Evolutionary conservation across 2,797 vertebrate genomes (phyloP).

Genomic region (Pogonophryne albipinna): DNA sequence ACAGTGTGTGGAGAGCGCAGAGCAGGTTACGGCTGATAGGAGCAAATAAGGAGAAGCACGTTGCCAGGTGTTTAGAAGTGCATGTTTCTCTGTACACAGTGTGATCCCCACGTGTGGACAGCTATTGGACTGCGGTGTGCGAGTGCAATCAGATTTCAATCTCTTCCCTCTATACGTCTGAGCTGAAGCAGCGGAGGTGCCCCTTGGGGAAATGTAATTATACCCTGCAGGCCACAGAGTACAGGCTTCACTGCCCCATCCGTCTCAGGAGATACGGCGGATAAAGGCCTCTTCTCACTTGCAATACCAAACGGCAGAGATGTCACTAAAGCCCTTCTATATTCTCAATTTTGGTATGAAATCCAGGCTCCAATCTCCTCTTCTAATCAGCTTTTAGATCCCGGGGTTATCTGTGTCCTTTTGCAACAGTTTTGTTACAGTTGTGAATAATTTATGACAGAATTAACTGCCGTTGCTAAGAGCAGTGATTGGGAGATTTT

Average conservation of each 20-base stretch:
- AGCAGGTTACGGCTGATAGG: constrained; percentile 35
- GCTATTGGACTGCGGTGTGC: constrained; percentile 47
- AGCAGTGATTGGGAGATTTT: constrained; percentile 64
- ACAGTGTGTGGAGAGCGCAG: constrained; percentile 17
- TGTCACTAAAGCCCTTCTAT: constrained; percentile 45
- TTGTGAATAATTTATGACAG: constrained; percentile 72
- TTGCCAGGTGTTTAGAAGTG: constrained; percentile 8
- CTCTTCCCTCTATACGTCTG: constrained; percentile 64
- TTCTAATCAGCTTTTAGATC: constrained; percentile 63
- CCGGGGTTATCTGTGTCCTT: constrained; percentile 65
- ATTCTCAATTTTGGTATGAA: constrained; percentile 52
- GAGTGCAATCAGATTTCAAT: constrained; percentile 76
- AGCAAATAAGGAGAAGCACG: constrained; percentile 37
- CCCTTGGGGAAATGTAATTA: constrained; percentile 79
- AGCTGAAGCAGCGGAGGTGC: constrained; percentile 69
- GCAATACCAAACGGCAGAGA: constrained; percentile 62
- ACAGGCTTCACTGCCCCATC: constrained; percentile 70
- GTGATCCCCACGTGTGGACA: constrained; percentile 43
- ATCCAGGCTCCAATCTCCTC: constrained; percentile 42
- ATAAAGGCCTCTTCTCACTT: constrained; percentile 55
- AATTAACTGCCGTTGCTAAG: constrained; percentile 69
- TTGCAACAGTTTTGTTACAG: constrained; percentile 69
- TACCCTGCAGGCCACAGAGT: constrained; percentile 73
- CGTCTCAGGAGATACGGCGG: constrained; percentile 66
- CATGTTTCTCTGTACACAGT: constrained; percentile 2